A percentile compares a stretch with the other conserved stretches of the same genome.
Evolutionary conservation across 2,797 vertebrate genomes (phyloP).

Genomic region (Bufotes viridis): DNA sequence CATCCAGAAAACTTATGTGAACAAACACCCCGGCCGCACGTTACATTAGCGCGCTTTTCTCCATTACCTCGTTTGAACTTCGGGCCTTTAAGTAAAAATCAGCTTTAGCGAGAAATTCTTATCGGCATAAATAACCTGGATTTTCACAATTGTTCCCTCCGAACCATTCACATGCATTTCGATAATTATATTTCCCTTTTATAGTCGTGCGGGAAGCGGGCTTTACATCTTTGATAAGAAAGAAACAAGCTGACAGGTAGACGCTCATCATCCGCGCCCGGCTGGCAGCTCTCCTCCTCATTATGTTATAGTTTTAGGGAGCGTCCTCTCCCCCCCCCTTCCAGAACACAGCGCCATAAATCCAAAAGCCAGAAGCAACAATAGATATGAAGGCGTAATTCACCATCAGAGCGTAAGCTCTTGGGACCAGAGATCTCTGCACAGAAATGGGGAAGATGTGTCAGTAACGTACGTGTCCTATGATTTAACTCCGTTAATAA

Average conservation of each 20-base stretch:
- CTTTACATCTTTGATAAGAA: constrained; percentile 57
- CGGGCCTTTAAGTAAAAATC: constrained; percentile 41
- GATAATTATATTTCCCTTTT: constrained; percentile 60
- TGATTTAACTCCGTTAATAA: constrained; percentile 39
- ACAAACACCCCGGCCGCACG: constrained; percentile 1
- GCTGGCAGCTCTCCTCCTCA: constrained; percentile 12
- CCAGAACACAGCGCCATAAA: not conserved
- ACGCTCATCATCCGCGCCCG: constrained; percentile 25
- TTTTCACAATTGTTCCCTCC: constrained; percentile 50
- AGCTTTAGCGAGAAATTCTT: constrained; percentile 49
- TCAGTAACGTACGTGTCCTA: no score
- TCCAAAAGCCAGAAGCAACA: not conserved
- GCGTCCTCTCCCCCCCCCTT: not conserved
- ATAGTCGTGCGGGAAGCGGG: constrained; percentile 43
- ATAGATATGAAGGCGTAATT: not conserved
- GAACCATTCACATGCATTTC: constrained; percentile 46
- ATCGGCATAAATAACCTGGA: constrained; percentile 57
- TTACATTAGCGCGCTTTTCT: constrained; percentile 3
- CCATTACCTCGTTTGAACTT: constrained; percentile 56
- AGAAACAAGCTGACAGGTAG: constrained; percentile 36
- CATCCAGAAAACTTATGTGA: constrained; percentile 20
- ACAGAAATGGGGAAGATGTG: not conserved
- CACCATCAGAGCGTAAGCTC: constrained; percentile 25
- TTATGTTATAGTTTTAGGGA: not conserved
- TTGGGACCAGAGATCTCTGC: not conserved